A percentile compares a stretch with the other conserved stretches of the same genome.
phyloP scores from a whole-genome alignment of 2,113 vertebrate genomes.

The Sarotherodon lohbergeri region DNA sequence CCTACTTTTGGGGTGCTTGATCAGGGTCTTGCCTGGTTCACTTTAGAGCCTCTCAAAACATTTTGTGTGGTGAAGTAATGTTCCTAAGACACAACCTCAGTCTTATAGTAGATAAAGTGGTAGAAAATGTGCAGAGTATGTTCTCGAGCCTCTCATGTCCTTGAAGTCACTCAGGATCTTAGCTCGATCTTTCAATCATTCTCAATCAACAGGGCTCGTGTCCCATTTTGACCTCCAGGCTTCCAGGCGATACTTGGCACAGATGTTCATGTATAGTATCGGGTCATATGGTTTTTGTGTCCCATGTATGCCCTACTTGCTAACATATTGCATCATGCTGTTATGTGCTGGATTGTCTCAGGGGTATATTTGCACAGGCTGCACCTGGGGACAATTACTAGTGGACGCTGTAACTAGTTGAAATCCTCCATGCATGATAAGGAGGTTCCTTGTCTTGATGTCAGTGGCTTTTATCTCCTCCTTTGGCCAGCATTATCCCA shows the following conservation, averaged over 20 bases:
- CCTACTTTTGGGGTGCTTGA: background rate
- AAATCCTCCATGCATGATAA: background rate
- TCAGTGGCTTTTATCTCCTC: background rate
- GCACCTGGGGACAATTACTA: background rate
- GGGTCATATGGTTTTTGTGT: background rate
- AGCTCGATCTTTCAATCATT: background rate
- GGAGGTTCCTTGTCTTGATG: background rate
- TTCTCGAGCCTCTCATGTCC: background rate
- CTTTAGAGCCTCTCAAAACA: background rate
- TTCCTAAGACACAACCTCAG: background rate
- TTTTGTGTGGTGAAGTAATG: background rate
- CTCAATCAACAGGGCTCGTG: background rate
- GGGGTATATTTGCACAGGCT: background rate
- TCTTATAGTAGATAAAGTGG: background rate
- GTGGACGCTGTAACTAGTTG: background rate
- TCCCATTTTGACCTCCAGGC: background rate
- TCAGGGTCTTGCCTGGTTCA: background rate
- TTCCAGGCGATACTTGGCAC: background rate
- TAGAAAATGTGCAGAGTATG: background rate
- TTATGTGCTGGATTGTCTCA: background rate
- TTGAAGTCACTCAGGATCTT: background rate
- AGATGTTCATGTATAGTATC: background rate
- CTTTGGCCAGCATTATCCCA: background rate
- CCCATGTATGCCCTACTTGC: background rate
- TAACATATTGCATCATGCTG: background rate